These are phyloP conservation scores for Echinometra lucunter DNA, from an alignment of 53 echinoderm and acorn worm genomes.

Conservation along the genomic window DNA sequence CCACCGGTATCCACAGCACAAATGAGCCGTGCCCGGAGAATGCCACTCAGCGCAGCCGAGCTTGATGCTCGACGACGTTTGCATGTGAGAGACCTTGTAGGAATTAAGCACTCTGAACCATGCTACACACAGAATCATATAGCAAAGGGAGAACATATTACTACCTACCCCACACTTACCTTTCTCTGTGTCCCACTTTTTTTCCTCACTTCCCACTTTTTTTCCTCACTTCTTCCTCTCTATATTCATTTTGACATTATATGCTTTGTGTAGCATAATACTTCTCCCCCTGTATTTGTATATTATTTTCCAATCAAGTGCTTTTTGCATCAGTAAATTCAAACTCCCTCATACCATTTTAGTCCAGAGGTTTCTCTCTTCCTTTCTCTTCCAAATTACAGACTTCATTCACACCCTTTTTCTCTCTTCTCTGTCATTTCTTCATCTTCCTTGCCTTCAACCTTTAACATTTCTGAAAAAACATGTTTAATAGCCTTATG, in stretches of 20 bases:
- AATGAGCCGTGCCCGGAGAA: slow-evolving; percentile 51
- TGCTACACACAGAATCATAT: slow-evolving; percentile 19
- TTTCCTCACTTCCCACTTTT: too few relatives aligned
- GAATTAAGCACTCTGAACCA: slow-evolving; percentile 33
- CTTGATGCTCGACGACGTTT: slow-evolving; percentile 37
- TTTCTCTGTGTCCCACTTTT: slow-evolving; percentile 14
- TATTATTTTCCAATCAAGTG: neutral
- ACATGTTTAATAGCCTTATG: neutral
- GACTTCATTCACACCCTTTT: neutral
- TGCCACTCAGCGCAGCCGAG: slow-evolving; percentile 49
- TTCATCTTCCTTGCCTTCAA: neutral
- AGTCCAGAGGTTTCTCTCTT: neutral
- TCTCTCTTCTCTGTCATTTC: neutral
- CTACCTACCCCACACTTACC: slow-evolving; percentile 45
- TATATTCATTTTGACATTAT: slow-evolving; percentile 21
- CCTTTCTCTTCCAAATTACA: neutral
- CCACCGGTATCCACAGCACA: slow-evolving; percentile 6
- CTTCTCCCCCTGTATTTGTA: neutral
- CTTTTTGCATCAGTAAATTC: neutral
- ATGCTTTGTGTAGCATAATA: neutral
- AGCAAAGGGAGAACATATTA: slow-evolving; percentile 9
- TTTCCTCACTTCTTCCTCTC: neutral
- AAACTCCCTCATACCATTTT: neutral
- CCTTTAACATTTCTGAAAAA: neutral
- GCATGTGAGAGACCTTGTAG: neutral